Conservation (phyloP, 1,140 invertebrate genomes). For the Psix sp. region DNA sequence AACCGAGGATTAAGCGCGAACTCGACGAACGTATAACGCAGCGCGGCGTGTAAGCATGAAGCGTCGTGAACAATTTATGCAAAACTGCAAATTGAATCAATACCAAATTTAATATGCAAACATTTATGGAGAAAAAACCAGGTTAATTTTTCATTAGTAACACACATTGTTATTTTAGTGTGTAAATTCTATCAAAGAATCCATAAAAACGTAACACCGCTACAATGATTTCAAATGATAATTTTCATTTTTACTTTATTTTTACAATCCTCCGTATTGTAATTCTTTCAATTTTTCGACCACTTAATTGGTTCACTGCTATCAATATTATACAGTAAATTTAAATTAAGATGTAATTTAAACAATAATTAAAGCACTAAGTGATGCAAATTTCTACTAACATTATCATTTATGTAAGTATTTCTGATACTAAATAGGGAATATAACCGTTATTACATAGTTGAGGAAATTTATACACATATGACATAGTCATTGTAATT, state of each 20-base stretch:
- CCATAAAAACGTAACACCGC: too few species aligned
- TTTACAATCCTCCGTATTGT: too few species aligned
- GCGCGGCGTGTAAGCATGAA: conserved; percentile 1
- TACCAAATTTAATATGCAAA: conserved; percentile 37
- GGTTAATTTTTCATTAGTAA: conserved; percentile 22
- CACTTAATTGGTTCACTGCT: conserved; percentile 6
- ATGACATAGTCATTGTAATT: conserved; percentile 39
- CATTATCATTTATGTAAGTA: conserved; percentile 34
- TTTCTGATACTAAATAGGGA: conserved; percentile 40
- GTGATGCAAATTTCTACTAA: conserved; percentile 43
- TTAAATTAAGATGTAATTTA: neutral
- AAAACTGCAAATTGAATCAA: conserved; percentile 50
- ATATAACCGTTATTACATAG: conserved; percentile 56
- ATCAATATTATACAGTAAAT: neutral
- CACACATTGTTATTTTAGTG: conserved; percentile 32
- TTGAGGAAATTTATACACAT: conserved; percentile 40
- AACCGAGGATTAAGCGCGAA: too few species aligned
- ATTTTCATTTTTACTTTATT: neutral
- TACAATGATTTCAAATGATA: conserved; percentile 32
- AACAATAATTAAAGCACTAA: conserved; percentile 36
- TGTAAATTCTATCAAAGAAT: conserved; percentile 32
- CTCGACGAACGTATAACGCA: too few species aligned
- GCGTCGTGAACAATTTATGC: conserved; percentile 32
- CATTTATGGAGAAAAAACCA: conserved; percentile 39
- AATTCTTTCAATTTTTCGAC: too few species aligned